A percentile compares a stretch with the other conserved stretches of the same genome.
Evolutionary conservation across 1,140 invertebrate species (phyloP).

Genomic region (Phymastichus coffea): DNA sequence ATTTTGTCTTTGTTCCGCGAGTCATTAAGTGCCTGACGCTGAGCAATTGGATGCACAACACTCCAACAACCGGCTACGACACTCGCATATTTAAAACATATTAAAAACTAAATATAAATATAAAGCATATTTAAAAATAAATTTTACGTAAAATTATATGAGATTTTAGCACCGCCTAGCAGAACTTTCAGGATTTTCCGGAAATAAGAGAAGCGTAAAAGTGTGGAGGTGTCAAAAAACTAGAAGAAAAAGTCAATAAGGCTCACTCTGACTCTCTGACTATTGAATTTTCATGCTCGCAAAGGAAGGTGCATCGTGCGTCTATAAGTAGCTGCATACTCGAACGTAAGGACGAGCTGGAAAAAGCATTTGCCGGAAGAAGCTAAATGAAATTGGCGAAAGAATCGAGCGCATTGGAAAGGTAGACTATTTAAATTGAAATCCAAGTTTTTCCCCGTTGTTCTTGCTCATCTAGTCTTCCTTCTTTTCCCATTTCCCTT

Average conservation of each 20-base stretch:
- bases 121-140: too few relatives aligned
- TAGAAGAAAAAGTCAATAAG: neutral
- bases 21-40: too few relatives aligned
- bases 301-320: neutral
- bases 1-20: too few relatives aligned
- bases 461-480: slow-evolving; percentile 29
- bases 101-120: too few relatives aligned
- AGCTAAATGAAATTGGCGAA: slow-evolving; percentile 25
- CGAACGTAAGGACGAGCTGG: slow-evolving; percentile 1
- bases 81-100: too few relatives aligned
- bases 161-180: too few relatives aligned
- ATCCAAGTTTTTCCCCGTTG: slow-evolving; percentile 21
- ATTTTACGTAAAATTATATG: too few relatives aligned
- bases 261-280: slow-evolving; percentile 35
- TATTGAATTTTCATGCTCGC: slow-evolving; percentile 41
- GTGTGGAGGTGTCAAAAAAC: neutral
- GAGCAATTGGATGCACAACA: too few relatives aligned
- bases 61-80: too few relatives aligned
- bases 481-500: slow-evolving; percentile 26
- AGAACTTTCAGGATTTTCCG: too few relatives aligned
- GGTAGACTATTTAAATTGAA: slow-evolving; percentile 27
- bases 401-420: slow-evolving; percentile 20
- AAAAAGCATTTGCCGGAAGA: slow-evolving; percentile 1
- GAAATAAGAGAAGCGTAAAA: neutral
- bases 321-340: neutral